These are phyloP conservation scores for Thymelicus sylvestris DNA, from an alignment of 2,888 invertebrate genomes.

Conservation along the genomic window DNA sequence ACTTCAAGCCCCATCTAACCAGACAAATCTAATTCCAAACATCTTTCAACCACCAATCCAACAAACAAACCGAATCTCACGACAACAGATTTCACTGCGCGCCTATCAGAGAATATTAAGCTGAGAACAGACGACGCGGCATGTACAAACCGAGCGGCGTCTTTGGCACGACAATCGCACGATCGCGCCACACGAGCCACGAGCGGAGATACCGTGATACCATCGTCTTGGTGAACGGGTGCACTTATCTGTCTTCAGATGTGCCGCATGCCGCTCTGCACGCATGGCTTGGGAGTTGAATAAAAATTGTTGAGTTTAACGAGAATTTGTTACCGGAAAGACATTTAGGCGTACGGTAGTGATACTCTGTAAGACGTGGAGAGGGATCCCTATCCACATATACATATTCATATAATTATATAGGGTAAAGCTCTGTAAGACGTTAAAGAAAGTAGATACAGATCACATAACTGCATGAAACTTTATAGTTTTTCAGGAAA, in stretches of 20 bases:
- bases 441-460: too few relatives aligned
- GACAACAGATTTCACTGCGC: constrained; percentile 1
- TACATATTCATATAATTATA: too few relatives aligned
- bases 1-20: too few relatives aligned
- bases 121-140: constrained; percentile 48
- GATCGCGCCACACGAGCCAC: constrained; percentile 60
- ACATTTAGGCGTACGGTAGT: too few relatives aligned
- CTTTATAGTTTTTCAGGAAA: too few relatives aligned
- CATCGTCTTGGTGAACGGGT: constrained; percentile 53
- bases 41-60: background rate
- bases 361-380: too few relatives aligned
- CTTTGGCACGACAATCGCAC: constrained; percentile 61
- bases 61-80: background rate
- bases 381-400: too few relatives aligned
- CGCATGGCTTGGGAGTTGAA: constrained; percentile 23
- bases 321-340: too few relatives aligned
- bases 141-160: constrained; percentile 62
- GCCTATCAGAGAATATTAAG: constrained; percentile 11
- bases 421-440: too few relatives aligned
- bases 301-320: constrained; percentile 20
- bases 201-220: constrained; percentile 50
- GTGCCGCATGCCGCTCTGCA: constrained; percentile 40
- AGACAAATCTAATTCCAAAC: too few relatives aligned
- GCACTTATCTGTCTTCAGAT: constrained; percentile 47
- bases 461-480: too few relatives aligned